Percentiles rank a stretch among this genome's conserved stretches.
Evolutionary conservation across 2,113 vertebrate genomes (phyloP).

Genomic region (Puffinus mauretanicus): DNA sequence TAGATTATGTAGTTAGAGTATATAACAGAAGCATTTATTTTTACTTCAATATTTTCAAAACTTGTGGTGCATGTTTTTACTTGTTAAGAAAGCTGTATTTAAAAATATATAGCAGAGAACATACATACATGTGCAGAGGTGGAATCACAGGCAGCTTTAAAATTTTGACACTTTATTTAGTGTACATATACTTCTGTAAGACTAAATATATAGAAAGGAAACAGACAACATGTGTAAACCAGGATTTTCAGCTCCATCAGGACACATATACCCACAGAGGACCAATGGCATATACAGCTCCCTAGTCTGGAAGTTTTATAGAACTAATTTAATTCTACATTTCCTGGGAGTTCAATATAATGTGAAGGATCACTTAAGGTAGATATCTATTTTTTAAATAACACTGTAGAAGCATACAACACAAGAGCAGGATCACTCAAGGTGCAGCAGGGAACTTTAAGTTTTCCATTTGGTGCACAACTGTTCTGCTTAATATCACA

Average conservation of each 20-base stretch:
- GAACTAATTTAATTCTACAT: background rate
- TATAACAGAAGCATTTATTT: background rate
- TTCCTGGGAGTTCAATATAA: background rate
- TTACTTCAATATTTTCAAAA: background rate
- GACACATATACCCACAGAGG: background rate
- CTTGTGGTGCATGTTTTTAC: background rate
- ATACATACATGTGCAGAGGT: background rate
- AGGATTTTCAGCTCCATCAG: background rate
- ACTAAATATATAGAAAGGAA: background rate
- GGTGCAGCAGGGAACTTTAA: background rate
- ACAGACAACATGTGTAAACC: background rate
- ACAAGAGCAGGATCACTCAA: background rate
- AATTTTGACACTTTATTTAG: background rate
- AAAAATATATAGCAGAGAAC: background rate
- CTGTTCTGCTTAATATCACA: background rate
- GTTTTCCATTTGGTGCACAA: background rate
- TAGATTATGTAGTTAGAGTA: background rate
- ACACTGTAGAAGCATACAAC: background rate
- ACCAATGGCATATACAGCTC: background rate
- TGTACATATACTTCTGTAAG: background rate
- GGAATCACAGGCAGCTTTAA: background rate
- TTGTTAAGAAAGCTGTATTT: background rate
- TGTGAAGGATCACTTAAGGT: background rate
- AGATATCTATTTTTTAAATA: background rate
- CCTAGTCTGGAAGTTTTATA: background rate